Evolutionary conservation across 2,888 invertebrate genomes (phyloP).

Genomic region (Tromatobia lineatoria): DNA sequence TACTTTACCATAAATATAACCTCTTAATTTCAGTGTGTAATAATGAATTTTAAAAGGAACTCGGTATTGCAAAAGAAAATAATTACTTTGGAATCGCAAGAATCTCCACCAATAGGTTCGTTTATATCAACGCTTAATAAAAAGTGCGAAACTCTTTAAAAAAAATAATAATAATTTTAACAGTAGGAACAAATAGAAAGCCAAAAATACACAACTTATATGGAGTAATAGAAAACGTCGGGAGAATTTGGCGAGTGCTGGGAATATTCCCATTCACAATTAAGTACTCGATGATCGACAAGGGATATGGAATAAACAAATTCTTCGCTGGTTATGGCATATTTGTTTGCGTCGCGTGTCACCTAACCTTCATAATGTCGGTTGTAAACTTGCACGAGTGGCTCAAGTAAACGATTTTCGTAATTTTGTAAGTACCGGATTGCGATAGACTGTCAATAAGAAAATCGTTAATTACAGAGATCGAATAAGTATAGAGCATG

Average conservation of each 20-base stretch:
- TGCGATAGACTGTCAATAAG: neutral
- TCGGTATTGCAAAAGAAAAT: neutral
- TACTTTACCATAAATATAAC: neutral
- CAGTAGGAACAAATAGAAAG: constrained; percentile 13
- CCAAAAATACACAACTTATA: constrained; percentile 43
- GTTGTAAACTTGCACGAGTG: neutral
- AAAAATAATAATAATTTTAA: neutral
- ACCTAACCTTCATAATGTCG: neutral
- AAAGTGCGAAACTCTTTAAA: neutral
- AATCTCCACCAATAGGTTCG: constrained; percentile 16
- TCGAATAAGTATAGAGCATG: neutral
- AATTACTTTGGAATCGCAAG: neutral
- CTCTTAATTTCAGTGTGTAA: neutral
- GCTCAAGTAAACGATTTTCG: neutral
- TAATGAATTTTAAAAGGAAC: constrained; percentile 7
- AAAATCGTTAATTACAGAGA: neutral
- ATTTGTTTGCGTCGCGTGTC: neutral
- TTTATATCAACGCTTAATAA: neutral
- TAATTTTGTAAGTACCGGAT: neutral
- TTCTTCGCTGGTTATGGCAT: constrained; percentile 39
- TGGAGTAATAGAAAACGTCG: constrained; percentile 48
- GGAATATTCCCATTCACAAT: constrained; percentile 61
- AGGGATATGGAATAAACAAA: constrained; percentile 53
- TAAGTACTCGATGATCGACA: constrained; percentile 6
- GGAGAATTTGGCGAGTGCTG: constrained; percentile 59